These are phyloP conservation scores for Malacosoma neustria DNA, from an alignment of 2,888 invertebrate genomes.

Conservation along the genomic window DNA sequence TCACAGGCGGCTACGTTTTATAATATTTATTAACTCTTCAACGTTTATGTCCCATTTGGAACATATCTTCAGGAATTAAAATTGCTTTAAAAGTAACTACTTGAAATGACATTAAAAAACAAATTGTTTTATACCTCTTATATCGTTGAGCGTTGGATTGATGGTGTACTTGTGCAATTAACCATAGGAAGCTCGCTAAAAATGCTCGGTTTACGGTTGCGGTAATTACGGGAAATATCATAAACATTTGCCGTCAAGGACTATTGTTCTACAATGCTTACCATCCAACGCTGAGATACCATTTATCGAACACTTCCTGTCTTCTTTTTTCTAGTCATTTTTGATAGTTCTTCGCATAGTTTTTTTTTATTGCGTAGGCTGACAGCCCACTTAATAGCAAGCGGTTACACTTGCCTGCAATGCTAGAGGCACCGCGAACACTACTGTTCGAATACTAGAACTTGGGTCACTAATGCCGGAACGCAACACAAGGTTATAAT, in stretches of 20 bases:
- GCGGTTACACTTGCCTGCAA: too few relatives aligned
- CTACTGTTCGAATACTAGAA: too few relatives aligned
- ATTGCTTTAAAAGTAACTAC: conserved; percentile 2
- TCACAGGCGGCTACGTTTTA: background rate
- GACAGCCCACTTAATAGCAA: too few relatives aligned
- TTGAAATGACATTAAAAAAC: conserved; percentile 4
- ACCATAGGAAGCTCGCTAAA: conserved; percentile 34
- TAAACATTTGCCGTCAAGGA: conserved; percentile 46
- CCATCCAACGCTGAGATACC: conserved; percentile 23
- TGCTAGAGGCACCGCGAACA: too few relatives aligned
- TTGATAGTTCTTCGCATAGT: too few relatives aligned
- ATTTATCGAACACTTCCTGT: conserved; percentile 47
- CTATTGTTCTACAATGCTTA: conserved; percentile 11
- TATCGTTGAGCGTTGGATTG: conserved; percentile 2
- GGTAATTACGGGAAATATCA: conserved; percentile 64
- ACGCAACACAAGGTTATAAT: too few relatives aligned
- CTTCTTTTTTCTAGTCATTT: conserved; percentile 27
- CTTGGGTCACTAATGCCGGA: too few relatives aligned
- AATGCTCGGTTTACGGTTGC: conserved; percentile 43
- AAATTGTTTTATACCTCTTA: background rate
- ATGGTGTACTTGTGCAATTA: conserved; percentile 28
- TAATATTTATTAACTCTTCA: background rate
- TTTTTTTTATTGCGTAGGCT: too few relatives aligned
- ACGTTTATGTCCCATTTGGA: background rate
- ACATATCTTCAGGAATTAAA: conserved; percentile 10